Conservation (phyloP, 1,140 invertebrate species). For the Drosophila lacertosa region DNA sequence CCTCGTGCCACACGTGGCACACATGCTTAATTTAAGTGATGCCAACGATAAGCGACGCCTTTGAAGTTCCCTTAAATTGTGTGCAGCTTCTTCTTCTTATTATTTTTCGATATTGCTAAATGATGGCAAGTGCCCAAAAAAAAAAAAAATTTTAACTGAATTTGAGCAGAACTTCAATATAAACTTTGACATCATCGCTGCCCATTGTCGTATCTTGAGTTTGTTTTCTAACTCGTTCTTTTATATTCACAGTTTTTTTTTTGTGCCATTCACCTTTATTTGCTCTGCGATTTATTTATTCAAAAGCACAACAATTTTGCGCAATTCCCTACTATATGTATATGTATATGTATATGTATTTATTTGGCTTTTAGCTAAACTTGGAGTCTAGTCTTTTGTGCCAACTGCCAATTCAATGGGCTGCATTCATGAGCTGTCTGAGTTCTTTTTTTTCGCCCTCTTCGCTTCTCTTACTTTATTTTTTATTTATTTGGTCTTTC, state of each 20-base stretch:
- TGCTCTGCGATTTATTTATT: slow-evolving; percentile 70
- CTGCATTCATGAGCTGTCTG: slow-evolving; percentile 60
- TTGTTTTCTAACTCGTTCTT: slow-evolving; percentile 2
- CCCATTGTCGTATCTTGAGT: slow-evolving; percentile 47
- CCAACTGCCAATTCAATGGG: slow-evolving; percentile 71
- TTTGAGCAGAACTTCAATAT: slow-evolving; percentile 43
- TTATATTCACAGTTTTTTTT: neutral
- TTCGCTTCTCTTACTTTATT: slow-evolving; percentile 12
- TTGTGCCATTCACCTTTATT: slow-evolving; percentile 69
- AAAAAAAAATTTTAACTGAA: neutral
- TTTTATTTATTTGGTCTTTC: slow-evolving; percentile 42
- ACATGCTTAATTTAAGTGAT: slow-evolving; percentile 73
- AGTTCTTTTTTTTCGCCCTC: slow-evolving; percentile 20
- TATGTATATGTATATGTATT: slow-evolving; percentile 49
- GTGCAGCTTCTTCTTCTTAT: neutral
- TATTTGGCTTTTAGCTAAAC: slow-evolving; percentile 78
- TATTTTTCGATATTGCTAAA: neutral
- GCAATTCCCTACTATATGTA: slow-evolving; percentile 33
- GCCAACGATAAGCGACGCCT: slow-evolving; percentile 22
- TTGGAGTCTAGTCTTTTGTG: slow-evolving; percentile 71
- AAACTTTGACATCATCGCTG: slow-evolving; percentile 56
- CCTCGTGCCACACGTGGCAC: slow-evolving; percentile 65
- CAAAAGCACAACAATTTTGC: slow-evolving; percentile 71
- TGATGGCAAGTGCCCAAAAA: slow-evolving; percentile 4
- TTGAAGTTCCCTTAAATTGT: slow-evolving; percentile 30